Conservation (phyloP, 2,113 vertebrate genomes). For the Eudyptes chrysolophus region DNA sequence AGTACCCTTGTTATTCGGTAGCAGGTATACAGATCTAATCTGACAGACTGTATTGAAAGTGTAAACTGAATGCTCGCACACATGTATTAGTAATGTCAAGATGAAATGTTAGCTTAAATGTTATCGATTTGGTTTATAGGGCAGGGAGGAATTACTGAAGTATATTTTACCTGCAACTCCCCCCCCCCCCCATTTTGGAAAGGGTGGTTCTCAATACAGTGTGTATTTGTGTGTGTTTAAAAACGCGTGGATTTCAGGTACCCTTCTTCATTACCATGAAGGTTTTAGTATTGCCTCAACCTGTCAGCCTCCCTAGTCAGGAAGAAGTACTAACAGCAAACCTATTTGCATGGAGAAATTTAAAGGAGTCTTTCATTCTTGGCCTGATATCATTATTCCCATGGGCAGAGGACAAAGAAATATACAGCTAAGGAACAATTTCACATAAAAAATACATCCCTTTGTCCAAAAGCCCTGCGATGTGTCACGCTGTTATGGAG, state of each 20-base stretch:
- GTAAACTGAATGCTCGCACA: conserved; percentile 30
- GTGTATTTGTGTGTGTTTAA: not conserved
- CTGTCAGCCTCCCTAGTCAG: conserved; percentile 7
- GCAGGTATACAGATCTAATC: conserved; percentile 55
- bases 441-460: conserved; percentile 48
- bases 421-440: conserved; percentile 38
- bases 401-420: conserved; percentile 53
- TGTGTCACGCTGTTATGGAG: conserved; percentile 48
- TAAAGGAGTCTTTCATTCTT: conserved; percentile 45
- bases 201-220: not conserved
- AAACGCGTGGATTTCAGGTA: not conserved
- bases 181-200: not conserved
- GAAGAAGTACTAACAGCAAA: conserved; percentile 38
- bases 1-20: conserved; percentile 58
- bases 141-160: not conserved
- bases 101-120: conserved; percentile 41
- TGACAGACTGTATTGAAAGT: conserved; percentile 36
- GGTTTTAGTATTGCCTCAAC: conserved; percentile 31
- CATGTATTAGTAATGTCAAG: conserved; percentile 44
- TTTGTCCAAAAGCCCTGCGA: conserved; percentile 19
- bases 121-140: not conserved
- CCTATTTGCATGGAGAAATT: conserved; percentile 20
- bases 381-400: conserved; percentile 11
- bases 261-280: not conserved
- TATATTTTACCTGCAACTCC: not conserved